A percentile compares a stretch with the other conserved stretches of the same genome.
These are phyloP conservation scores for Pseudolaguvia tuberculata DNA, from an alignment of 2,113 vertebrate species.

Conservation along the genomic window DNA sequence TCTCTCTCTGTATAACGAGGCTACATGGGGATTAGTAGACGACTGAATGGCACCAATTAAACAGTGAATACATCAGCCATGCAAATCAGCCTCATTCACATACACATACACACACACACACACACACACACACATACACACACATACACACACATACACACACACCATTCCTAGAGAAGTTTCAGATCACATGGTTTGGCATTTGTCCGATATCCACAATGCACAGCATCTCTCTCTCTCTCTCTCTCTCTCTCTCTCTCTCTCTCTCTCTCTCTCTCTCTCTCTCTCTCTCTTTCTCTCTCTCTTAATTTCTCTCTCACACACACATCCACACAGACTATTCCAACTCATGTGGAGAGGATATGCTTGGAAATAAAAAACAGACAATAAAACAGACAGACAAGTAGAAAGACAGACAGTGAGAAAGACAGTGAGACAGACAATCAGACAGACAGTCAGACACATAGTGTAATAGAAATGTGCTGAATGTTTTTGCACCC, in stretches of 20 bases:
- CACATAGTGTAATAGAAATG: not conserved
- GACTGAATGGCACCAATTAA: constrained; percentile 55
- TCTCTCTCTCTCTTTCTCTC: not conserved
- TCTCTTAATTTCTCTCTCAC: not conserved
- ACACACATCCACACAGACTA: constrained; percentile 12
- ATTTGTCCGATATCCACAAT: constrained; percentile 44
- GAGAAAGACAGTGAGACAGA: not conserved
- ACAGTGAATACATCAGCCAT: constrained; percentile 49
- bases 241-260: not conserved
- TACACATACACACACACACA: constrained; percentile 33
- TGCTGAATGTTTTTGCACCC: not conserved
- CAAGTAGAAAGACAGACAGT: not conserved
- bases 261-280: too few species aligned
- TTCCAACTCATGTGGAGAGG: constrained; percentile 1
- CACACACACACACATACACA: constrained; percentile 39
- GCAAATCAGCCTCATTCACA: constrained; percentile 45
- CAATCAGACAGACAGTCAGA: not conserved
- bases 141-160: constrained; percentile 27
- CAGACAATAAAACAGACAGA: not conserved
- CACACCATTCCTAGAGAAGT: constrained; percentile 42
- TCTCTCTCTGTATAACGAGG: constrained; percentile 38
- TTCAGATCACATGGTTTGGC: constrained; percentile 51
- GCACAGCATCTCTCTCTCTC: not conserved
- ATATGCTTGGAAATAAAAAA: not conserved
- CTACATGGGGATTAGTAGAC: constrained; percentile 49